Base-by-base conservation (phyloP, 2,888 invertebrate species). In the Diplolepis rosae region DNA sequence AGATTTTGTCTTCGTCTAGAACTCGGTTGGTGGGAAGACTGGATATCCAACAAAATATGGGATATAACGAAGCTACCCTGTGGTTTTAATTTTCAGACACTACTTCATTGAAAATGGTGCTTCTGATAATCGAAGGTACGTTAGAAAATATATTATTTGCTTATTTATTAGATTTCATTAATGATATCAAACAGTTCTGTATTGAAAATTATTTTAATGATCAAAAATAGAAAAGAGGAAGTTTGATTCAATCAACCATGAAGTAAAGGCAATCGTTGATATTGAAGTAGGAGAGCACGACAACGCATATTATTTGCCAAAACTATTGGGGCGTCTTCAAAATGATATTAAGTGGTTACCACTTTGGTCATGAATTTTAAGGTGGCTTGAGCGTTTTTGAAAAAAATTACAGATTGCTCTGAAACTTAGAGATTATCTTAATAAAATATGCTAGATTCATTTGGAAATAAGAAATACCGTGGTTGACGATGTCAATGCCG, bases 351-450 rank as follows among this genome's bases (percentile, higher is more conserved):
- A 50, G 11, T 27, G 50, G 50, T 30, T 74, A 11, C 56, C 68
- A 2, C 15, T 77, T n/a, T 77, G 75, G 74, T 56, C 72, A 1
- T 70, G 65, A 22, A 54, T 77, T 52, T 61, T 50, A 1, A 32
- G 61, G n/a, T n/a, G n/a, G n/a, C n/a, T n/a, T n/a, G n/a, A n/a
- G n/a, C n/a, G n/a, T n/a, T n/a, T n/a, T n/a, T n/a, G n/a, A n/a
- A n/a, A n/a, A n/a, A n/a, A n/a, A n/a, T n/a, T n/a, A n/a, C n/a
- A n/a, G n/a, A n/a, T n/a, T n/a, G n/a, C n/a, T n/a, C n/a, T n/a
- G n/a, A n/a, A n/a, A n/a, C n/a, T n/a, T n/a, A n/a, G n/a, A n/a
- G n/a, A n/a, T n/a, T n/a, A n/a, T n/a, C n/a, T n/a, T n/a, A n/a
- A n/a, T n/a, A n/a, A n/a, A n/a, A n/a, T n/a, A n/a, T n/a, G n/a